Conservation (phyloP, 2,888 invertebrate genomes). For the Hirtodrosophila trivittata region DNA sequence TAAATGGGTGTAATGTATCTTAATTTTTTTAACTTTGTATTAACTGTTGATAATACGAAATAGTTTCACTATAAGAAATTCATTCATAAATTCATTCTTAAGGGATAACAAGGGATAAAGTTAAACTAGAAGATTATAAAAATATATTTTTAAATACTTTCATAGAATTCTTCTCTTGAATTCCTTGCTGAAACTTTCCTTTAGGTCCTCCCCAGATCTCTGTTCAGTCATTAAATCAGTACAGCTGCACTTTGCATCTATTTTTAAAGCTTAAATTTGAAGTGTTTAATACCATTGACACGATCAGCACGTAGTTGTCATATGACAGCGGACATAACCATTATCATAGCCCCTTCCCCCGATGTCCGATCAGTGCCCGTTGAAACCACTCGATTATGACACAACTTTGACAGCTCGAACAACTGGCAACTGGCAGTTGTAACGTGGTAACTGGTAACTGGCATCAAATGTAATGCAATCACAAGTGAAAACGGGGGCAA, state of each 20-base stretch:
- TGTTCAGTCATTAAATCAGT: background rate
- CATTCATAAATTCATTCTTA: too few relatives aligned
- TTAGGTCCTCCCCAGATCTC: background rate
- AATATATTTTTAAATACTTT: too few relatives aligned
- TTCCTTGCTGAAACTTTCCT: conserved; percentile 21
- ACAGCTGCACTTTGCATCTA: conserved; percentile 5
- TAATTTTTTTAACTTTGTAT: too few relatives aligned
- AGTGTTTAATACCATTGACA: conserved; percentile 18
- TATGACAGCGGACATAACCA: conserved; percentile 23
- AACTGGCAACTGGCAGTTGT: conserved; percentile 12
- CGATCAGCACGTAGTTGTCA: conserved; percentile 29
- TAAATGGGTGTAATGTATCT: too few relatives aligned
- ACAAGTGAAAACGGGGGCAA: conserved; percentile 30
- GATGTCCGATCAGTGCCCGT: conserved; percentile 1
- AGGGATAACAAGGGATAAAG: too few relatives aligned
- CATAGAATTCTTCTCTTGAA: background rate
- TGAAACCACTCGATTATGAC: conserved; percentile 52
- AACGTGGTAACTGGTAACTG: conserved; percentile 22
- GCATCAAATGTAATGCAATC: conserved; percentile 29
- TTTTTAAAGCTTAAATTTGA: conserved; percentile 15
- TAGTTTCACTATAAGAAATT: too few relatives aligned
- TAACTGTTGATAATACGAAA: too few relatives aligned
- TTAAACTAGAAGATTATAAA: too few relatives aligned
- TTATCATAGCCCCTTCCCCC: conserved; percentile 4
- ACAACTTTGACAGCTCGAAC: conserved; percentile 32